Base-by-base conservation (phyloP, 2,888 invertebrate genomes). In the Steinernema hermaphroditum region DNA sequence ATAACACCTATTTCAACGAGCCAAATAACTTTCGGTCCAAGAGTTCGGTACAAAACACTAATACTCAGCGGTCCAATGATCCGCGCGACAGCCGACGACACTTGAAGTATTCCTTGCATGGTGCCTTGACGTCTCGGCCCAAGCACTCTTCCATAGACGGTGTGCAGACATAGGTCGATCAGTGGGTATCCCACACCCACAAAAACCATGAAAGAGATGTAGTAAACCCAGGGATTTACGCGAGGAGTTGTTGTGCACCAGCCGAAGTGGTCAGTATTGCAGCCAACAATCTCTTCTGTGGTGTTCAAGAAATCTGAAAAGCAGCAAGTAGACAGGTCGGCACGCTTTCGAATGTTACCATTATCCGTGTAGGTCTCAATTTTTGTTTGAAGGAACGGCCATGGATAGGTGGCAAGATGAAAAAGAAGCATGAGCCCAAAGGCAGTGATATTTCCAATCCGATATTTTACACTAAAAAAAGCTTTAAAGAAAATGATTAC, bases 381-480 rank as follows among this genome's bases (percentile, higher is more conserved):
- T 41, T 70, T 34, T 2, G 9, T 34, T 19, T 50, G 12, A 19
- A 70, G 27, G 41, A 49, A 49, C 70, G 50, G 22, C 70, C 70
- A 70, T 14, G 70, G 70, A 37, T 29, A 70, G 29, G 70, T 32
- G 24, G 54, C 8, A 1, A 50, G 2, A 22, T 34, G 54, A n/a
- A 50, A 62, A 1, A 16, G 6, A 1, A 62, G 62, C 9, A 62
- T 14, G 1, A 62, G 34, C 4, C 1, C 32, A 32, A 78, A 50
- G 1, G 76, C 76, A 6, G 73, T 34, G 9, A 77, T 74, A 22
- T 69, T 70, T 1, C 72, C 72, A 44, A 74, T 29, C 0, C 78
- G 75, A 29, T 78, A 75, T 50, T 78, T 77, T 4, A 78, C 68
- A 32, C 78, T 78, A 57, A 22, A 74, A 9, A 1, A n/a, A 1